Evolutionary conservation across 2,113 vertebrate genomes (phyloP).

Genomic region (Carollia perspicillata): DNA sequence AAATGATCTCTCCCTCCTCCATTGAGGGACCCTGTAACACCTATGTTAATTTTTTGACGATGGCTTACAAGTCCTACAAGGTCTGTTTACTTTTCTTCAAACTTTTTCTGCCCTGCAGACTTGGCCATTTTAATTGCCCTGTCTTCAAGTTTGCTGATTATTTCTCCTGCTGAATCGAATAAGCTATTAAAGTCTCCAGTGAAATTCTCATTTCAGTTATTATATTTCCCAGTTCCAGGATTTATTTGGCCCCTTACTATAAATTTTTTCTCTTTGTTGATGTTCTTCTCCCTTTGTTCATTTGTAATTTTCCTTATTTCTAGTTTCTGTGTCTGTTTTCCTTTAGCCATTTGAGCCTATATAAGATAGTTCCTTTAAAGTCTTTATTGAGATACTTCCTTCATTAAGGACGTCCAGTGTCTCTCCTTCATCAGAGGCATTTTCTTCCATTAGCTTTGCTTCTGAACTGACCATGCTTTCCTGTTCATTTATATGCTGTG

Average conservation of each 20-base stretch:
- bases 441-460: not conserved
- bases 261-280: not conserved
- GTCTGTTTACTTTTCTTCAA: no score
- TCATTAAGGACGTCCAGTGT: not conserved
- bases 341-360: not conserved
- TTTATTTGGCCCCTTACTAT: not conserved
- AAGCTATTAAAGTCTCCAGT: not conserved
- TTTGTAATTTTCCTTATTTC: not conserved
- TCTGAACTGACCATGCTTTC: not conserved
- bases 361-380: not conserved
- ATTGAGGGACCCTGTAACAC: not conserved
- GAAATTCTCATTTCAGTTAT: not conserved
- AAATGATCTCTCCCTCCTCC: not conserved
- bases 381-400: not conserved
- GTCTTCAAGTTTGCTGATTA: no score
- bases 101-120: no score
- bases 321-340: not conserved
- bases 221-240: not conserved
- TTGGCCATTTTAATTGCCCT: no score
- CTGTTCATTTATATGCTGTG: not conserved
- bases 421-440: not conserved
- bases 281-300: not conserved
- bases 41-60: not conserved
- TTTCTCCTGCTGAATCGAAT: not conserved
- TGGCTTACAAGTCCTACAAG: not conserved